These are phyloP conservation scores for Synodontis membranacea DNA, from an alignment of 2,113 vertebrate species.

Conservation along the genomic window DNA sequence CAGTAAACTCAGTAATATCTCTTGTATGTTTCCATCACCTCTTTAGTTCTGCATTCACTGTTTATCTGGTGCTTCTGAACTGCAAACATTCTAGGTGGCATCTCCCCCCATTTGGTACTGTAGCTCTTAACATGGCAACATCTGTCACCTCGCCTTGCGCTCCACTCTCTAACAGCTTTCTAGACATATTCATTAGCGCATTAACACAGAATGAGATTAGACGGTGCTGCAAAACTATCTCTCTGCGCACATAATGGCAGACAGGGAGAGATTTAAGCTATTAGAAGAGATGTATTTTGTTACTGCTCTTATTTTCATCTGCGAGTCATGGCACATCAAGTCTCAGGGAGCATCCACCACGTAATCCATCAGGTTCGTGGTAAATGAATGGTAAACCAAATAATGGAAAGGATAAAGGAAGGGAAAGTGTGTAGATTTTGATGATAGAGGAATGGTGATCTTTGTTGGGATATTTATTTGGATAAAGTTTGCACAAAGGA, in stretches of 20 bases:
- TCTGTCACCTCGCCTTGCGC: neutral
- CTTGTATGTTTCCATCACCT: neutral
- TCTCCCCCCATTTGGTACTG: conserved; percentile 16
- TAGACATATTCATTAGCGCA: conserved; percentile 9
- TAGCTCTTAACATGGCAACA: neutral
- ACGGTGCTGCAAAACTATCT: neutral
- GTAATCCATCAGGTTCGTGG: neutral
- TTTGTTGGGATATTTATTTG: neutral
- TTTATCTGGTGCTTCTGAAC: neutral
- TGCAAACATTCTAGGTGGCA: neutral
- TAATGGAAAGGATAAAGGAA: neutral
- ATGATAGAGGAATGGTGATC: too few species aligned
- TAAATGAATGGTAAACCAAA: neutral
- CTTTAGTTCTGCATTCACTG: neutral
- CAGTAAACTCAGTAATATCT: neutral
- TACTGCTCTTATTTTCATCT: neutral
- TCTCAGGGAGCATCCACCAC: neutral
- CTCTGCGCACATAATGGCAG: neutral
- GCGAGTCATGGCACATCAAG: neutral
- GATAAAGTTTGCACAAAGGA: neutral
- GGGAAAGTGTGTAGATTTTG: neutral
- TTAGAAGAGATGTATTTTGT: neutral
- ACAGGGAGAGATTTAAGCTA: neutral
- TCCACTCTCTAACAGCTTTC: neutral
- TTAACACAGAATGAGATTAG: conserved; percentile 2